A percentile compares a stretch with the other conserved stretches of the same genome.
These are phyloP conservation scores for Cheilosia urbana DNA, from an alignment of 2,888 invertebrate species.

Conservation along the genomic window DNA sequence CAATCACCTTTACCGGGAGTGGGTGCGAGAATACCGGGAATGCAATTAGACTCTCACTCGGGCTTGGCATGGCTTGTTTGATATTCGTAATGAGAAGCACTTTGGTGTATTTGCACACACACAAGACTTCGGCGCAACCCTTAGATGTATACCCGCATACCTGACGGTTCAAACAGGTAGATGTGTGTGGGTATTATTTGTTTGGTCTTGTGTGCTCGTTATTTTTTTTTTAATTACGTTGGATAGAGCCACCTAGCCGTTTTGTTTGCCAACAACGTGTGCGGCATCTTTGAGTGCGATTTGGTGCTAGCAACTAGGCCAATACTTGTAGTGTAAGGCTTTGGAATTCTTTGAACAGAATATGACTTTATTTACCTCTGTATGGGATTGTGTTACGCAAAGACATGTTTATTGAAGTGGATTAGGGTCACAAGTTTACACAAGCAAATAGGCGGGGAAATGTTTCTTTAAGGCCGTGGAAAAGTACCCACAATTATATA, in stretches of 20 bases:
- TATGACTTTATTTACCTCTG: slow-evolving; percentile 22
- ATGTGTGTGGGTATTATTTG: slow-evolving; percentile 21
- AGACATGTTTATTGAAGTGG: slow-evolving; percentile 27
- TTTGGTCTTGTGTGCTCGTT: slow-evolving; percentile 7
- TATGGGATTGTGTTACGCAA: slow-evolving; percentile 27
- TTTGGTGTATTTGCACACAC: slow-evolving; percentile 55
- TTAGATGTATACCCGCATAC: slow-evolving; percentile 26
- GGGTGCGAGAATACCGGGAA: background rate
- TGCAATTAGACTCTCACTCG: slow-evolving; percentile 44
- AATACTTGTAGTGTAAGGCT: slow-evolving; percentile 8
- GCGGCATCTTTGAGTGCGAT: slow-evolving; percentile 65
- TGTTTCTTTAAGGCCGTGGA: background rate
- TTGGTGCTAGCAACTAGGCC: slow-evolving; percentile 54
- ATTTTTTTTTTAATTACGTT: slow-evolving; percentile 37
- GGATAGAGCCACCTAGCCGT: slow-evolving; percentile 54
- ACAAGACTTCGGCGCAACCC: slow-evolving; percentile 42
- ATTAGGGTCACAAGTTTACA: slow-evolving; percentile 36
- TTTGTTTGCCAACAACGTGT: slow-evolving; percentile 49
- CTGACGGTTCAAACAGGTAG: slow-evolving; percentile 3
- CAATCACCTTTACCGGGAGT: background rate
- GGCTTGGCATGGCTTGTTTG: slow-evolving; percentile 34
- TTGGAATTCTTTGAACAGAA: slow-evolving; percentile 6
- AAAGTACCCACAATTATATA: no score
- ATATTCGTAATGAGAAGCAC: slow-evolving; percentile 62
- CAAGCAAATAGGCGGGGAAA: background rate